These are phyloP conservation scores for Agraylea sexmaculata DNA, from an alignment of 1,140 invertebrate genomes.

Conservation along the genomic window DNA sequence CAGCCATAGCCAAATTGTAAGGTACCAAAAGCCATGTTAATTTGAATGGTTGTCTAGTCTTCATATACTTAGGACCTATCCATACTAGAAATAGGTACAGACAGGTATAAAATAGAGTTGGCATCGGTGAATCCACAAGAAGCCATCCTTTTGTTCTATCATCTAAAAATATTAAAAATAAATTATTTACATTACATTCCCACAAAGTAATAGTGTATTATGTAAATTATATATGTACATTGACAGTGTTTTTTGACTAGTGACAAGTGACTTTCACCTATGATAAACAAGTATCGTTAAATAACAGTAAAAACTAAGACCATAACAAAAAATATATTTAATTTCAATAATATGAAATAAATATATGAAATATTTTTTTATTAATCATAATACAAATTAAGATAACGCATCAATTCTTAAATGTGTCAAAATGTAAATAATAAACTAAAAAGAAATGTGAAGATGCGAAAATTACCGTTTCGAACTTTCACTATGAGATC, in stretches of 20 bases:
- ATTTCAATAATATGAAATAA: neutral
- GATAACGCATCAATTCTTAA: too few relatives aligned
- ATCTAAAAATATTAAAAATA: conserved; percentile 43
- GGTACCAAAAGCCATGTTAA: conserved; percentile 66
- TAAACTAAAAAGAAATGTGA: too few relatives aligned
- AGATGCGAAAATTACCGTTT: too few relatives aligned
- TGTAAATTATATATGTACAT: neutral
- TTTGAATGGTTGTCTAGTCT: conserved; percentile 64
- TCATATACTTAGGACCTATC: conserved; percentile 74
- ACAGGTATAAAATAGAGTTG: conserved; percentile 61
- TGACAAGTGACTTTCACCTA: neutral
- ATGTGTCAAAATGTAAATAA: too few relatives aligned
- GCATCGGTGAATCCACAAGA: conserved; percentile 70
- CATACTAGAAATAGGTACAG: conserved; percentile 72
- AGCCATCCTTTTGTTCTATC: conserved; percentile 75
- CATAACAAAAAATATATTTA: conserved; percentile 2
- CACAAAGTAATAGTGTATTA: neutral
- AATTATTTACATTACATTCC: neutral
- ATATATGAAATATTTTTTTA: too few relatives aligned
- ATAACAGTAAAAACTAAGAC: neutral
- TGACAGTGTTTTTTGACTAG: neutral
- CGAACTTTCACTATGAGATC: too few relatives aligned
- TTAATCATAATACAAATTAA: too few relatives aligned
- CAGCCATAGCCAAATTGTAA: conserved; percentile 78
- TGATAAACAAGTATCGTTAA: neutral